phyloP scores from a whole-genome alignment of 2,888 invertebrate species.

The Mesorhabditis belari region DNA sequence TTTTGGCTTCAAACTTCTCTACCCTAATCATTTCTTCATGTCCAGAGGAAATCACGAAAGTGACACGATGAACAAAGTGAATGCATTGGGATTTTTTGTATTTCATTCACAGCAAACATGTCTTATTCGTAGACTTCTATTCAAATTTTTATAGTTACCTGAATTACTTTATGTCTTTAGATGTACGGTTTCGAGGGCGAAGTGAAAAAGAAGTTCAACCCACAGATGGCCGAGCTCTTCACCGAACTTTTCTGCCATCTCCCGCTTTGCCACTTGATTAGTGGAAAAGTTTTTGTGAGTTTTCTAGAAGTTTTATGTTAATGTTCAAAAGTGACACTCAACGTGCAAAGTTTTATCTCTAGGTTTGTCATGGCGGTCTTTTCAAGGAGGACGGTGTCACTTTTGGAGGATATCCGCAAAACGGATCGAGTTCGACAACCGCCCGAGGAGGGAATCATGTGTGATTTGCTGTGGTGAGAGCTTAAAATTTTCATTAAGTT shows the following conservation, averaged over 20 bases:
- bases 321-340: background rate
- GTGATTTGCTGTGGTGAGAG: constrained; percentile 83
- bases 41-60: constrained; percentile 99
- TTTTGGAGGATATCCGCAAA: constrained; percentile 79
- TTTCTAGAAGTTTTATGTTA: constrained; percentile 2
- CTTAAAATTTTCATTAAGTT: background rate
- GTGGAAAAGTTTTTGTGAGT: constrained; percentile 69
- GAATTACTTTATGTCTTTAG: constrained; percentile 58
- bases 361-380: constrained; percentile 96
- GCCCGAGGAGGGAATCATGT: constrained; percentile 94
- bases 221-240: constrained; percentile 91
- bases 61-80: constrained; percentile 75
- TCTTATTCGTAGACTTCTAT: background rate
- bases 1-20: constrained; percentile 90
- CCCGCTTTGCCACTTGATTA: constrained; percentile 89
- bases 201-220: constrained; percentile 83
- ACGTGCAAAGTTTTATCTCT: background rate
- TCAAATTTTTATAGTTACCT: background rate
- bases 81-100: background rate
- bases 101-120: too few species aligned
- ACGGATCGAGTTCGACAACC: constrained; percentile 90
- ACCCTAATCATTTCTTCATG: constrained; percentile 92
- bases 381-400: constrained; percentile 88
- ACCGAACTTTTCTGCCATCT: constrained; percentile 97
- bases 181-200: constrained; percentile 99